Base-by-base conservation (phyloP, 2,113 vertebrate species). In the Eurypyga helias region DNA sequence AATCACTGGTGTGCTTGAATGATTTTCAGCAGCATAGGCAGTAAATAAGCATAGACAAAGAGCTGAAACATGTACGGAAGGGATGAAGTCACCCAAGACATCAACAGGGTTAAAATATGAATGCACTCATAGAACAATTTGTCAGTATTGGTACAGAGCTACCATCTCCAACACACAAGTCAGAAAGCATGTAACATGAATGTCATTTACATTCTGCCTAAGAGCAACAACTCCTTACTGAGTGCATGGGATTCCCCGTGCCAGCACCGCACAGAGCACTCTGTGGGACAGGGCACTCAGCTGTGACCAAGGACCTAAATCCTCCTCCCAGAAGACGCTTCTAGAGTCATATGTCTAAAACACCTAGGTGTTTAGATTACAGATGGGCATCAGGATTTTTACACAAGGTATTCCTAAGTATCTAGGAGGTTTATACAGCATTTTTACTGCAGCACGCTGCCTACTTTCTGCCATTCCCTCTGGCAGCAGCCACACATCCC, bases 121-220 rank as follows among this genome's bases (percentile, higher is more conserved):
- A 58, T 7, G 13, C 23, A 55, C 8, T 78, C 17, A 24, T 21
- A 58, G 7, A 46, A 52, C 34, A 51, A 73, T 51, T 41, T 6
- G 7, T 43, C 34, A 65, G 13, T 34, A 49, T 65, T 48, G 49
- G 24, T 2, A 0, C 45, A 86, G 46, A 80, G 13, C 51, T 73
- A 64, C 16, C 25, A 34, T 21, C 16, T 82, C 34, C 55, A 85
- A 8, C 4, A 26, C 19, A 55, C 29, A 79, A 82, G 82, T 51
- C 29, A 71, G 65, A 66, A 87, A 78, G 17, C 9, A 55, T 9
- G 38, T n/a, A 64, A 73, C 62, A 72, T 24, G 2, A 61, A 51
- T 4, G 4, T 14, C 28, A 51, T 55, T 54, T 36, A 34, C 0
- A 0, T 64, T 65, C 83, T 58, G 15, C 51, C 28, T 13, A 36